Evolutionary conservation across 2,113 vertebrate genomes (phyloP), one percentile per base, ranked within the genome.

Genomic region (Lamprotornis superbus): DNA sequence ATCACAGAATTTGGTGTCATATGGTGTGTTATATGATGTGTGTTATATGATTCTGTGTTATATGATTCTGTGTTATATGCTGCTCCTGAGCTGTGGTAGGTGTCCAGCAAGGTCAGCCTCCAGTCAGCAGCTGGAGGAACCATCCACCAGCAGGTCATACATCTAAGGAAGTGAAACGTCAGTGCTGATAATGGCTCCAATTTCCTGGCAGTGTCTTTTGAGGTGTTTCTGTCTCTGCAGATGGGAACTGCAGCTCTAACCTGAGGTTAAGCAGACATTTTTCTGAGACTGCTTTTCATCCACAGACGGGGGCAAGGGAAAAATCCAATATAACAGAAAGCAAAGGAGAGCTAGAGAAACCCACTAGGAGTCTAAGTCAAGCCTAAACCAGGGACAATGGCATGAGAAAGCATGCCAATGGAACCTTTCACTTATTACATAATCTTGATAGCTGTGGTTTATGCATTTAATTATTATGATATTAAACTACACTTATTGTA

Each of bases 161-260:
- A 31, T 85, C 74, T 63, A 17, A 27, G 35, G 31, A 64, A 8
- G 2, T 13, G 59, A 91, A 90, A 76, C 1, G 3, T 67, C 75
- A 44, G 57, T 0, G 0, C 61, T 61, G 53, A 56, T 30, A 84
- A 64, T 10, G 15, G 52, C 44, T 81, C 27, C 5, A 14, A 31
- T 69, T 93, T 57, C 59, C 65, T 59, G 47, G 33, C 47, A 42
- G 33, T 12, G 61, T 42, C 61, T 83, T 92, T 90, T 85, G 49
- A 80, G 55, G 25, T 30, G 61, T 69, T 90, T 93, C 71, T 94
- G 11, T 81, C 90, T 53, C 64, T 93, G 86, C 33, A 81, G 64
- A 69, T 5, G 15, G 83, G 30, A 95, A n/a, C 46, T 69, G 79
- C 73, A 63, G 47, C 42, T 90, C 59, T 88, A 74, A 69, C 75